phyloP scores from a whole-genome alignment of 2,888 invertebrate species.

The Trissoscelio sp. region DNA sequence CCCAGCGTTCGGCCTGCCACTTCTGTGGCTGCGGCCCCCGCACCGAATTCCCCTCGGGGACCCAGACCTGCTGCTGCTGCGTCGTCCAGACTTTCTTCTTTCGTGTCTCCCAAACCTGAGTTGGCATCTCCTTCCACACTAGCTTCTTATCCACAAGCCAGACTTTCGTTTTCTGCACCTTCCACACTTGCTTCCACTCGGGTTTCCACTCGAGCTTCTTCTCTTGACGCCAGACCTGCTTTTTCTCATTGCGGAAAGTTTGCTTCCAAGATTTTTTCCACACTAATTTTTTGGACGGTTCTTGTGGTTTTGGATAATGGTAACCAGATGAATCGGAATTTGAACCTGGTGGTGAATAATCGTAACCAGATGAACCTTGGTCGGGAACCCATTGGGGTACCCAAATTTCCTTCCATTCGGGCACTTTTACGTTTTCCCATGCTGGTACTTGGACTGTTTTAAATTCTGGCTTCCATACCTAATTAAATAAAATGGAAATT shows the following conservation, averaged over 20 bases:
- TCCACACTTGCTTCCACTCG: constrained; percentile 88
- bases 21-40: constrained; percentile 86
- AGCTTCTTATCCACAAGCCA: constrained; percentile 86
- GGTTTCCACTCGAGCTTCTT: constrained; percentile 85
- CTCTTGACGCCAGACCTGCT: constrained; percentile 74
- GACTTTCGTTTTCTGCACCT: constrained; percentile 88
- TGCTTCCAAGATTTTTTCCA: constrained; percentile 90
- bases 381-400: constrained; percentile 85
- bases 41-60: constrained; percentile 88
- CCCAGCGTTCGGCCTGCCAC: constrained; percentile 85
- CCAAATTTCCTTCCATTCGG: constrained; percentile 88
- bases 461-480: constrained; percentile 88
- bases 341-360: constrained; percentile 81
- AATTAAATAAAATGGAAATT: background rate
- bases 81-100: constrained; percentile 88
- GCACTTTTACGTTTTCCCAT: constrained; percentile 89
- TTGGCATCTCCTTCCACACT: constrained; percentile 85
- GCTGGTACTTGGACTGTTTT: constrained; percentile 88
- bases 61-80: constrained; percentile 88
- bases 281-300: constrained; percentile 88
- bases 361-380: constrained; percentile 85
- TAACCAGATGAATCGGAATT: constrained; percentile 84
- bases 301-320: constrained; percentile 88
- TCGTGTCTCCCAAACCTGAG: constrained; percentile 87
- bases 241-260: constrained; percentile 85